Percentiles rank a stretch among this genome's conserved stretches.
Conservation (phyloP, 2,113 vertebrate genomes). For the Ariopsis seemanni region DNA sequence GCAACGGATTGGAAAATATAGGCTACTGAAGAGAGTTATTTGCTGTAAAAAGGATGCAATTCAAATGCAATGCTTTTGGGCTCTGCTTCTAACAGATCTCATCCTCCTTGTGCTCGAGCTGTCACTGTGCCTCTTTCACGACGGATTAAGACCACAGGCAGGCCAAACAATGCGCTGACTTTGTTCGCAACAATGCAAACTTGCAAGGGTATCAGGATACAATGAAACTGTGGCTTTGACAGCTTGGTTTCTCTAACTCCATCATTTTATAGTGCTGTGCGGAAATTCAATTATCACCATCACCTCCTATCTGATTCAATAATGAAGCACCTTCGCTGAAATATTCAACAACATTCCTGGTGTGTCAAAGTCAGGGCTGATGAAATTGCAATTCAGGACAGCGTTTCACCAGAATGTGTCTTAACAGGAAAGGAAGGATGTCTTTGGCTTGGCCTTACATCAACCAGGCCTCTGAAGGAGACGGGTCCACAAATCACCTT, state of each 20-base stretch:
- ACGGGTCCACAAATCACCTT: constrained; percentile 16
- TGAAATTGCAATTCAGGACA: constrained; percentile 23
- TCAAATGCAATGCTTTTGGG: not conserved
- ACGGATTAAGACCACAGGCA: constrained; percentile 28
- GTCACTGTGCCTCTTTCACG: constrained; percentile 17
- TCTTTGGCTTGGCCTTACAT: constrained; percentile 31
- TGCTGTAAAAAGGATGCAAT: constrained; percentile 1
- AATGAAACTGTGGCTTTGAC: not conserved
- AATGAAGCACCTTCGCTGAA: constrained; percentile 17
- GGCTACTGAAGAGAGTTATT: not conserved
- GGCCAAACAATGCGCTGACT: not conserved
- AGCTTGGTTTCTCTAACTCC: not conserved
- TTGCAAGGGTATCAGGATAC: not conserved
- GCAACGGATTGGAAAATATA: not conserved
- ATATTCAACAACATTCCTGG: not conserved
- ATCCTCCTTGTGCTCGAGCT: not conserved
- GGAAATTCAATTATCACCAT: constrained; percentile 18
- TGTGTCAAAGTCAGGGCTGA: not conserved
- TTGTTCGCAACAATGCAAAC: not conserved
- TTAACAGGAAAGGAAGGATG: constrained; percentile 48
- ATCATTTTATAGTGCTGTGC: not conserved
- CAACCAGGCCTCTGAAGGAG: constrained; percentile 13
- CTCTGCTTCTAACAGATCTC: constrained; percentile 4
- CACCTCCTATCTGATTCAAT: constrained; percentile 1
- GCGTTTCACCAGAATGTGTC: not conserved